Evolutionary conservation across 1,140 invertebrate genomes (phyloP), one percentile per base, ranked within the genome.

Genomic region (Maconellicoccus hirsutus): DNA sequence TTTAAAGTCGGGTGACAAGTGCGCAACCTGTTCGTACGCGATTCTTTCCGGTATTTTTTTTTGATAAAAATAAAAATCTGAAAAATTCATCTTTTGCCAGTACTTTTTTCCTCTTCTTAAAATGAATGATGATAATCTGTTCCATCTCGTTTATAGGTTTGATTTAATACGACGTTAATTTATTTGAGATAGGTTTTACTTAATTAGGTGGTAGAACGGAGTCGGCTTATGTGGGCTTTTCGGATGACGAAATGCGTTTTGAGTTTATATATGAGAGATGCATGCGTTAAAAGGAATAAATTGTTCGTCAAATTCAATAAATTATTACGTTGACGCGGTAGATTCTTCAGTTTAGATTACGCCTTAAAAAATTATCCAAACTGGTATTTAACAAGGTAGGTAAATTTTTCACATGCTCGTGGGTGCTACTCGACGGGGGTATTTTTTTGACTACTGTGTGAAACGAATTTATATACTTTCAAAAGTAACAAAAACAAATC

Each of bases 151-250:
- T 52, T 52, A 52, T 52, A 52, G 3, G n/a, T 52, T 2, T 52
- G 42, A 52, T 52, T 52, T 52, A 52, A 52, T 52, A 16, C n/a
- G 42, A 52, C 42, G 42, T 52, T 19, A 52, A 52, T 52, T 52
- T 52, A 52, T 52, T 52, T 52, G 12, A 52, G 4, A 52, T 52
- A 52, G 6, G 42, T 52, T 52, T 52, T 16, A 52, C 12, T 52
- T 52, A 52, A 52, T 52, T 52, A 52, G 42, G 42, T 52, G 42
- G 42, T 19, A 52, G 42, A 52, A 52, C n/a, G n/a, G 42, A 14
- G 16, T 52, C 42, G 16, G 42, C 12, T 16, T 52, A 52, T 52
- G 42, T 52, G 42, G 42, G 42, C 42, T 52, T 52, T 52, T 52
- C n/a, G 42, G n/a, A 52, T 16, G n/a, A 52, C n/a, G 42, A 52